Conservation (phyloP, 2,113 vertebrate species). For the Perognathus longimembris region DNA sequence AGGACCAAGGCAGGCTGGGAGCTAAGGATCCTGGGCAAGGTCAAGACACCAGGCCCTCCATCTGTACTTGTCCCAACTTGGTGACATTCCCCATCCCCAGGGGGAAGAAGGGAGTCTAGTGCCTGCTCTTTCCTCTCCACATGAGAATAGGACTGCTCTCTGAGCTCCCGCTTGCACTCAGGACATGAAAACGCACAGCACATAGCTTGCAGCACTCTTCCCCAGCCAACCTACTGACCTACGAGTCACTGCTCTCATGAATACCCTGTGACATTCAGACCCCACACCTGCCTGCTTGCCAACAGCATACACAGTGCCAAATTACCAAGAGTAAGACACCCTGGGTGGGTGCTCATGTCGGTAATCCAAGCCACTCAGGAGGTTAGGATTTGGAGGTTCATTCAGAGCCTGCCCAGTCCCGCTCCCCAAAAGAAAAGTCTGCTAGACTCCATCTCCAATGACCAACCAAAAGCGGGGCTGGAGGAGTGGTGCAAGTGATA, state of each 20-base stretch:
- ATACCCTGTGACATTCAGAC: background rate
- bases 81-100: background rate
- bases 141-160: slow-evolving; percentile 1
- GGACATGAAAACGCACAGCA: background rate
- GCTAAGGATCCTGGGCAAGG: background rate
- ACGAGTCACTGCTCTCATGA: background rate
- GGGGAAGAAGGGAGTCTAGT: background rate
- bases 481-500: too few relatives aligned
- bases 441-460: too few relatives aligned
- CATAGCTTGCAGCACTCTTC: background rate
- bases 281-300: background rate
- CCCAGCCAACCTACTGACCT: background rate
- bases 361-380: too few relatives aligned
- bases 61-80: background rate
- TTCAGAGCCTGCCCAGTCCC: too few relatives aligned
- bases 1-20: slow-evolving; percentile 62
- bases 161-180: background rate
- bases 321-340: too few relatives aligned
- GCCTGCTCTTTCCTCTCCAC: background rate
- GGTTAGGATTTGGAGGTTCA: too few relatives aligned
- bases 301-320: too few relatives aligned
- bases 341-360: too few relatives aligned
- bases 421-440: too few relatives aligned
- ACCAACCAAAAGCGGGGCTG: too few relatives aligned
- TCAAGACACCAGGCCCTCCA: background rate